Percentiles rank a stretch among this genome's conserved stretches.
These are phyloP conservation scores for Pristionchus entomophagus DNA, from an alignment of 2,888 invertebrate species.

Conservation along the genomic window DNA sequence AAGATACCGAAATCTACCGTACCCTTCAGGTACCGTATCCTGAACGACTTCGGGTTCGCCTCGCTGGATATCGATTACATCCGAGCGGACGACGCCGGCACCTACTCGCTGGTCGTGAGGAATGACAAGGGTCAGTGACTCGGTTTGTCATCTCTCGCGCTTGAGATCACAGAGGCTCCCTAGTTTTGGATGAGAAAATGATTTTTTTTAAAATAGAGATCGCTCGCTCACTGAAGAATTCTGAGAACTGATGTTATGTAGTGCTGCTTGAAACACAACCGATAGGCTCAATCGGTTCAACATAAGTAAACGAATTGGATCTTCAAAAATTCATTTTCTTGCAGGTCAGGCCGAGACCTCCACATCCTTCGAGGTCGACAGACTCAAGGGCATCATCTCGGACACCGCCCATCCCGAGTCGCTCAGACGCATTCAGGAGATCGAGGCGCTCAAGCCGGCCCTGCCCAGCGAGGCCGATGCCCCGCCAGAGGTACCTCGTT, in stretches of 20 bases:
- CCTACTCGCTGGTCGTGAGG: conserved; percentile 75
- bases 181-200: too few species aligned
- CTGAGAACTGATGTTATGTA: too few species aligned
- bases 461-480: conserved; percentile 64
- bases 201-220: too few species aligned
- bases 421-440: conserved; percentile 84
- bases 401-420: conserved; percentile 95
- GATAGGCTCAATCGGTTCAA: too few species aligned
- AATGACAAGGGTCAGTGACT: conserved; percentile 57
- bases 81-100: conserved; percentile 94
- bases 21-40: conserved; percentile 87
- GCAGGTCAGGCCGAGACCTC: conserved; percentile 90
- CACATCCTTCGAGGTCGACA: conserved; percentile 83
- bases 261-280: not conserved
- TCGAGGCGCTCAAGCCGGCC: conserved; percentile 72
- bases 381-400: conserved; percentile 78
- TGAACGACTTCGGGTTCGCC: conserved; percentile 97
- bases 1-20: not conserved
- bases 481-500: conserved; percentile 57
- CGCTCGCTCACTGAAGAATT: too few species aligned
- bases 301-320: too few species aligned
- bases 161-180: too few species aligned
- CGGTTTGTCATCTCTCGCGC: too few species aligned
- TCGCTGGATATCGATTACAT: conserved; percentile 96
- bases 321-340: too few species aligned